Base-by-base conservation (phyloP, 2,888 invertebrate genomes). In the Phaedon cochleariae region DNA sequence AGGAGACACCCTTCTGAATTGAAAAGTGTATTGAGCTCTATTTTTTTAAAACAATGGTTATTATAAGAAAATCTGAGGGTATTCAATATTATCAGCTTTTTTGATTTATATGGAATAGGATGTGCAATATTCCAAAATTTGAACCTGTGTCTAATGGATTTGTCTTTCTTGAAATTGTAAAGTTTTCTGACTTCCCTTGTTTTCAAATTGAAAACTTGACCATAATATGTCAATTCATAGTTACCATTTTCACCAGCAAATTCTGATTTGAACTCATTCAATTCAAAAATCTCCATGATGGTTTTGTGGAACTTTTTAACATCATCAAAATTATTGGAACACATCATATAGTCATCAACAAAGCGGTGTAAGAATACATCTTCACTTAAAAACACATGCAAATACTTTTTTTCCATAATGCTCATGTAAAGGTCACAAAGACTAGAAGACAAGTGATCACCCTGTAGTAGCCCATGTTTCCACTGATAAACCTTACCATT, bases 271-370 rank as follows among this genome's bases (percentile, higher is more conserved):
- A 53, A 53, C 20, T 68, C 54, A 54, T 74, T 76, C 17, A 74
- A 46, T 6, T 60, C 54, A 55, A 69, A 68, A 9, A 62, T n/a
- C 17, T 54, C 59, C 6, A 20, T 34, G 10, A 72, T 22, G 0
- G 20, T 60, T 2, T 17, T 6, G n/a, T 62, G 29, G 46, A 76
- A 74, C 6, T 53, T 21, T 9, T 66, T 54, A 1, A 72, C 68
- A 49, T 65, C 60, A 18, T 15, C 3, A n/a, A 48, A 51, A 21
- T 69, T 62, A 1, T 61, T 65, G 4, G 76, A 70, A 53, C 74
- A 74, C 21, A 73, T 74, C 51, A 76, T 69, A 59, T 73, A 76
- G 59, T 76, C 74, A 51, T 76, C 76, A 2, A 72, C 73, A 3
- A 69, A 67, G 22, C 76, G 62, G 57, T 72, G 70, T 18, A 74